Evolutionary conservation across 2,113 vertebrate genomes (phyloP).

Genomic region (Gallinago media): DNA sequence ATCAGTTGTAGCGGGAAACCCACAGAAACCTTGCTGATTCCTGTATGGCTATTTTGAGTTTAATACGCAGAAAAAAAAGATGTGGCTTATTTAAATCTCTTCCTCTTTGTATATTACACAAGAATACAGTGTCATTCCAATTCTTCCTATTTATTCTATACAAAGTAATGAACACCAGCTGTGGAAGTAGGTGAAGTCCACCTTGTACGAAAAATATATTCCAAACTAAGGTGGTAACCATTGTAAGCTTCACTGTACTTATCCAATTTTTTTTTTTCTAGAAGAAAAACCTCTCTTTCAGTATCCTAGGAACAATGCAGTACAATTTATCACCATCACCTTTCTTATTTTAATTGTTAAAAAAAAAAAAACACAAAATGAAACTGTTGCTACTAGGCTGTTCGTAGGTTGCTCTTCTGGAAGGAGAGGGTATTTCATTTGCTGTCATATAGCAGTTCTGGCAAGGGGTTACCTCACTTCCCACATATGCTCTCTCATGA

Average conservation of each 20-base stretch:
- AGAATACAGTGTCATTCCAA: neutral
- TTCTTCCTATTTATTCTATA: neutral
- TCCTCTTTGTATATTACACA: neutral
- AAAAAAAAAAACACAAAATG: neutral
- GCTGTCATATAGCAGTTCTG: neutral
- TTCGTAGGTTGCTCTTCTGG: neutral
- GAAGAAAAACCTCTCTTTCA: neutral
- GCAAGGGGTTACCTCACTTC: neutral
- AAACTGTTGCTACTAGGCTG: neutral
- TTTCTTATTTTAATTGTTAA: neutral
- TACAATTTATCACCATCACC: neutral
- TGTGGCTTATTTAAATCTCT: neutral
- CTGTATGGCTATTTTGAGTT: neutral
- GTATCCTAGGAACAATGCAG: neutral
- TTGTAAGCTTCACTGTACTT: neutral
- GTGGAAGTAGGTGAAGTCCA: neutral
- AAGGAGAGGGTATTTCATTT: neutral
- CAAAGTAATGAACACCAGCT: neutral
- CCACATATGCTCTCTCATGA: neutral
- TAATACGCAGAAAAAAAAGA: neutral
- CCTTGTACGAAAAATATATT: neutral
- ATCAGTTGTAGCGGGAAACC: neutral
- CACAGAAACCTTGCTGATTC: neutral
- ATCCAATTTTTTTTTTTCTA: neutral
- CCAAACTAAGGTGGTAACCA: neutral